Evolutionary conservation across 1,140 invertebrate genomes (phyloP).

Genomic region (Bombus superbus): DNA sequence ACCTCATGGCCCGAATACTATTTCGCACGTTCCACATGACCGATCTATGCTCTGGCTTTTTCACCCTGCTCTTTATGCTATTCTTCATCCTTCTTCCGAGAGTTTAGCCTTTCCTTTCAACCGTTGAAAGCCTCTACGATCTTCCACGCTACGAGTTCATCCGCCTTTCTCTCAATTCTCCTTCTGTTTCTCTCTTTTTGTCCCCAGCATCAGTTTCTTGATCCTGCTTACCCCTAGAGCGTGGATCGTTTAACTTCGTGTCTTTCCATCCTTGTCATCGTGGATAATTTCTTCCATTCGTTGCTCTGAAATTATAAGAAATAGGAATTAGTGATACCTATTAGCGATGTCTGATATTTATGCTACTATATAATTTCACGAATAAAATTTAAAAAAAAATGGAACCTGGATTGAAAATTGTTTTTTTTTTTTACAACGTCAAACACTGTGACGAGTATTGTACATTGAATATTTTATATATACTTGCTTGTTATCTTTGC

Average conservation of each 20-base stretch:
- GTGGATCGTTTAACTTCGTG: not conserved
- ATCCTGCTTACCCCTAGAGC: not conserved
- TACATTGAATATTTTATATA: too few species aligned
- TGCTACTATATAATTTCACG: too few species aligned
- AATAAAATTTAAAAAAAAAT: too few species aligned
- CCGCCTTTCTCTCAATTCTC: not conserved
- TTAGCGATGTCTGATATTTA: too few species aligned
- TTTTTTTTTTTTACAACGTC: too few species aligned
- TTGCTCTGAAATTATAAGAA: not conserved
- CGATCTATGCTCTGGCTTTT: constrained; percentile 36
- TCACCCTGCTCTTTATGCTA: not conserved
- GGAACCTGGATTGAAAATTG: too few species aligned
- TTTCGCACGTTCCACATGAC: constrained; percentile 31
- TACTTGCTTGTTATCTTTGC: too few species aligned
- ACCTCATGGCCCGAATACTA: constrained; percentile 44
- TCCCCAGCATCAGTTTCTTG: not conserved
- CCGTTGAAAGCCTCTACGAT: not conserved
- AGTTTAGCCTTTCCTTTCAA: not conserved
- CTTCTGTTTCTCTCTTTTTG: not conserved
- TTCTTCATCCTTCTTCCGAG: not conserved
- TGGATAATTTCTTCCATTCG: not conserved
- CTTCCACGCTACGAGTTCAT: not conserved
- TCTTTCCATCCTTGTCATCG: too few species aligned
- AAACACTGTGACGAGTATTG: too few species aligned
- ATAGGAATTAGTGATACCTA: too few species aligned